Conservation (phyloP, 2,797 vertebrate species). For the Otolemur crassicaudatus region DNA sequence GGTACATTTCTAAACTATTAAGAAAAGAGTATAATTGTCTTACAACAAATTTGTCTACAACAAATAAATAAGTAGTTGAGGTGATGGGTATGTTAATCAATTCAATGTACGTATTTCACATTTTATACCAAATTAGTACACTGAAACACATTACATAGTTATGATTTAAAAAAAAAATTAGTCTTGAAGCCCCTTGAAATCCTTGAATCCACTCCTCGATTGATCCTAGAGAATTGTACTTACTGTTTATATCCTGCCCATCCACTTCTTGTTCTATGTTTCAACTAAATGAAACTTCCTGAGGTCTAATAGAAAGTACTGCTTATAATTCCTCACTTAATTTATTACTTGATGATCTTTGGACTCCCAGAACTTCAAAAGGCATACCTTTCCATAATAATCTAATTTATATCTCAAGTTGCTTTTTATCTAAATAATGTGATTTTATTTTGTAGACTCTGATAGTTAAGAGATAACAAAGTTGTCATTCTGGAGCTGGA, state of each 20-base stretch:
- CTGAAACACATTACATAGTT: no score
- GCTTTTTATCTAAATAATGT: constrained; percentile 16
- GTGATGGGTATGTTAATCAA: no score
- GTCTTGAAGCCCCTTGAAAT: background rate
- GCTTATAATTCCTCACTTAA: background rate
- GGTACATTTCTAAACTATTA: no score
- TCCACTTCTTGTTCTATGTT: background rate
- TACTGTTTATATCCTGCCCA: background rate
- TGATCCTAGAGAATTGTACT: background rate
- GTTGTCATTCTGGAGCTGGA: background rate
- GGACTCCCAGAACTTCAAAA: background rate
- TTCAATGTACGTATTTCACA: no score
- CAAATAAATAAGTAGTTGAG: no score
- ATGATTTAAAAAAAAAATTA: background rate
- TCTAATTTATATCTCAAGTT: constrained; percentile 23
- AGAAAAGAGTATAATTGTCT: no score
- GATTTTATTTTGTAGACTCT: constrained; percentile 21
- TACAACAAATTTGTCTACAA: no score
- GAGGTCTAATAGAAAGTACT: background rate
- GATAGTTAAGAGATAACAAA: background rate
- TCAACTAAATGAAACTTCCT: background rate
- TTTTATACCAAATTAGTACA: no score
- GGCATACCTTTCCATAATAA: background rate
- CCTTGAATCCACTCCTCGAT: background rate
- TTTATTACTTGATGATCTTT: background rate